Conservation (phyloP, 2,888 invertebrate species). For the Mesorhabditis sp. region DNA sequence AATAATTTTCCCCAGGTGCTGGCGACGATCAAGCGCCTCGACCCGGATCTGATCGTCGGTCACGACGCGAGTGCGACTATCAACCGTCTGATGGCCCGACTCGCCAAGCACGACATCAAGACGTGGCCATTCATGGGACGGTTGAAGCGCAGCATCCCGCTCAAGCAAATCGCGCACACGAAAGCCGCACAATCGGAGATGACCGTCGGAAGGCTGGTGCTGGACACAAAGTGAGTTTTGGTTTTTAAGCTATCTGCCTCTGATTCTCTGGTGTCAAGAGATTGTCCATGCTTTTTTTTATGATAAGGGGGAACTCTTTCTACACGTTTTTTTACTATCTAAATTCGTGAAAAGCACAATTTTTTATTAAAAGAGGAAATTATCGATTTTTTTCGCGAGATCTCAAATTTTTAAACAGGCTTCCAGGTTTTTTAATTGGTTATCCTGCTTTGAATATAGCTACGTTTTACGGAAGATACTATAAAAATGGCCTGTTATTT, state of each 20-base stretch:
- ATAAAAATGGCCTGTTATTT: not conserved
- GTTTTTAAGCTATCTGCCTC: not conserved
- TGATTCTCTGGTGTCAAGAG: not conserved
- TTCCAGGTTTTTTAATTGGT: too few species aligned
- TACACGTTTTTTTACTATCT: too few species aligned
- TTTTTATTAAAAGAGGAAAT: too few species aligned
- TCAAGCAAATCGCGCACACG: conserved; percentile 37
- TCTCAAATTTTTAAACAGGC: too few species aligned
- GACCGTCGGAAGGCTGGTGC: conserved; percentile 50
- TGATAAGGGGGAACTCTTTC: not conserved
- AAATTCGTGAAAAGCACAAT: too few species aligned
- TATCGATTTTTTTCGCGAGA: too few species aligned
- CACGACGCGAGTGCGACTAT: conserved; percentile 89
- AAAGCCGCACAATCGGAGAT: conserved; percentile 53
- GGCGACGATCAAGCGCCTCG: too few species aligned
- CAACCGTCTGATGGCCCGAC: conserved; percentile 81
- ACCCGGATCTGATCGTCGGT: conserved; percentile 57
- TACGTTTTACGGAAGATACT: too few species aligned
- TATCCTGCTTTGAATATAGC: too few species aligned
- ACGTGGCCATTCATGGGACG: conserved; percentile 88
- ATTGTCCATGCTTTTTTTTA: not conserved
- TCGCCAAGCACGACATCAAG: conserved; percentile 67
- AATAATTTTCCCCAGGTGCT: too few species aligned
- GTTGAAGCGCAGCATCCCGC: conserved; percentile 68
- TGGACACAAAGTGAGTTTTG: conserved; percentile 41